Conservation (phyloP, 2,797 vertebrate species). For the Manis crassicaudata region DNA sequence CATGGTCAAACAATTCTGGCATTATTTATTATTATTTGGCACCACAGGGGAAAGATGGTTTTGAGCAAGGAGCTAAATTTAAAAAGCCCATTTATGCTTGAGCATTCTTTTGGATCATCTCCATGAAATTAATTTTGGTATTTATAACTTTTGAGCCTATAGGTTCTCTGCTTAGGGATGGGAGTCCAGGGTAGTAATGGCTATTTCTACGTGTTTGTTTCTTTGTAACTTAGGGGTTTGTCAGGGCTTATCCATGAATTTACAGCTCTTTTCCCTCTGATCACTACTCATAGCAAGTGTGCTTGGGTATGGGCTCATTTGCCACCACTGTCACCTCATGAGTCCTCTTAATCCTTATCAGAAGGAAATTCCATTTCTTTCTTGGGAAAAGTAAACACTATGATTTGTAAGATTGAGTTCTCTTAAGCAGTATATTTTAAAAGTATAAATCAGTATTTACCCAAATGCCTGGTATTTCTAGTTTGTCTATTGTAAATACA, state of each 20-base stretch:
- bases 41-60: background rate
- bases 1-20: background rate
- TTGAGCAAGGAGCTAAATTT: background rate
- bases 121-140: conserved; percentile 11
- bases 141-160: background rate
- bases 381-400: background rate
- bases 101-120: background rate
- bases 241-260: background rate
- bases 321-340: background rate
- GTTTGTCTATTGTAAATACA: conserved; percentile 70
- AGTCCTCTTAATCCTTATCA: conserved; percentile 36
- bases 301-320: background rate
- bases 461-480: conserved; percentile 56
- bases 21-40: conserved; percentile 24
- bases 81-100: background rate
- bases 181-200: background rate
- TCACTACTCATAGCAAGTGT: background rate
- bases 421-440: conserved; percentile 41
- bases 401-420: conserved; percentile 17
- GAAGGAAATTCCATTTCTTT: conserved; percentile 54
- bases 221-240: conserved; percentile 28
- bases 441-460: conserved; percentile 52
- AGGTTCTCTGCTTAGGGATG: background rate
- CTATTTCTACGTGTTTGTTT: background rate
- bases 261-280: background rate